Evolutionary conservation across 1,140 invertebrate genomes (phyloP).

Genomic region (Euborellia annulipes): DNA sequence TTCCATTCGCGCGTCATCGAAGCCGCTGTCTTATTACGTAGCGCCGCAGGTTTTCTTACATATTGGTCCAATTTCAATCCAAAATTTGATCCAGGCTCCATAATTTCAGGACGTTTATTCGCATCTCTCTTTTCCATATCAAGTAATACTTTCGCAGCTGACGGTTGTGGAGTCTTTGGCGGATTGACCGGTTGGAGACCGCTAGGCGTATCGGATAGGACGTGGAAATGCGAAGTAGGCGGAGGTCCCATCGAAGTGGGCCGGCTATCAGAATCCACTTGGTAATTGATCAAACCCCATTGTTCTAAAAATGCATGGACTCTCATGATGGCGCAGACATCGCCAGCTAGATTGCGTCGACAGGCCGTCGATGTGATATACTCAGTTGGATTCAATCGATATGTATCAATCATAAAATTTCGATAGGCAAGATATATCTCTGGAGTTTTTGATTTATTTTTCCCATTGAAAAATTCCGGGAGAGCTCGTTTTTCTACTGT

Average conservation of each 20-base stretch:
- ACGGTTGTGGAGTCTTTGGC: slow-evolving; percentile 69
- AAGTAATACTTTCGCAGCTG: slow-evolving; percentile 67
- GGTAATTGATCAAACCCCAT: slow-evolving; percentile 97
- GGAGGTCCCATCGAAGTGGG: slow-evolving; percentile 97
- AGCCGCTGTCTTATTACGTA: slow-evolving; percentile 61
- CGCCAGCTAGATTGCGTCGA: slow-evolving; percentile 90
- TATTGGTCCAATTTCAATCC: slow-evolving; percentile 93
- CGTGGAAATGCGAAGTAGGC: slow-evolving; percentile 98
- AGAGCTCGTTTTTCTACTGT: slow-evolving; percentile 89
- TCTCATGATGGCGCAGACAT: slow-evolving; percentile 98
- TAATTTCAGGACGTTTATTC: slow-evolving; percentile 29
- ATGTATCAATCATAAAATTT: slow-evolving; percentile 99
- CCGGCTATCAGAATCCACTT: slow-evolving; percentile 88
- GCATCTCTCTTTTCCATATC: slow-evolving; percentile 49
- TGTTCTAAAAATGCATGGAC: slow-evolving; percentile 98
- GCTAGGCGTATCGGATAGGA: slow-evolving; percentile 93
- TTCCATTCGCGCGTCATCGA: slow-evolving; percentile 88
- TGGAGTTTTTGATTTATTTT: slow-evolving; percentile 98
- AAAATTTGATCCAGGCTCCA: slow-evolving; percentile 42
- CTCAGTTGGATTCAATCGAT: slow-evolving; percentile 96
- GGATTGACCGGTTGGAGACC: slow-evolving; percentile 88
- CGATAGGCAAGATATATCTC: slow-evolving; percentile 96
- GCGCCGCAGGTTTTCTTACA: slow-evolving; percentile 49
- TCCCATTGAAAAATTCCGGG: slow-evolving; percentile 96
- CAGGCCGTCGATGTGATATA: slow-evolving; percentile 98